Base-by-base conservation (phyloP, 2,888 invertebrate species). In the Drosophila barbarae region DNA sequence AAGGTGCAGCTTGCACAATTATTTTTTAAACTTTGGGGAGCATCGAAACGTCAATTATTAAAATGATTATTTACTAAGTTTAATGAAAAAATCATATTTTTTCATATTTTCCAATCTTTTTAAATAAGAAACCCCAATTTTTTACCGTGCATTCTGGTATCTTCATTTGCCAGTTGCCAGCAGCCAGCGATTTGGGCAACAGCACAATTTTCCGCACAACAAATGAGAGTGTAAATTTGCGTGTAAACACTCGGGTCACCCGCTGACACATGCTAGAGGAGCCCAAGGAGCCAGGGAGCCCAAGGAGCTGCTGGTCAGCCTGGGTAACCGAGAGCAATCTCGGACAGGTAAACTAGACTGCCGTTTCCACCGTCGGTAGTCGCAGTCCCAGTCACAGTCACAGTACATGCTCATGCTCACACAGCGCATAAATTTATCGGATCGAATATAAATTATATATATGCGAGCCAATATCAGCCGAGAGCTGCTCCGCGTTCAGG, bases 211-310 rank as follows among this genome's bases (percentile, higher is more conserved):
- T 66, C 72, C 60, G 71, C 70, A 73, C 78, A 83, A 86, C 84
- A 84, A 86, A 86, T 86, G 84, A 87, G 88, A 89, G 88, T 88
- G 88, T 89, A 89, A 89, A 89, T 89, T 89, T 86, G 89, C 88
- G 88, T 89, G 89, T 89, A 89, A 89, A 89, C 89, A 89, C 88
- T 88, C 86, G 86, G 88, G 84, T 86, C 88, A 87, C 88, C 88
- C 87, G 88, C 88, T 89, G 88, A 76, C 85, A 86, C 79, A 65
- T 72, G 85, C 73, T 86, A 84, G 79, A 83, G 71, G 78, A 72
- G 76, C 53, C 28, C n/a, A 35, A 4, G 56, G 44, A 42, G 35
- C 28, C n/a, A 35, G 2, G 56, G 44, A 42, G 35, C 61, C 54
- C 44, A 47, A 30, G 30, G 64, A 58, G 23, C 58, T 35, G 41